Base-by-base conservation (phyloP, 2,113 vertebrate genomes). In the Salvelinus alpinus region DNA sequence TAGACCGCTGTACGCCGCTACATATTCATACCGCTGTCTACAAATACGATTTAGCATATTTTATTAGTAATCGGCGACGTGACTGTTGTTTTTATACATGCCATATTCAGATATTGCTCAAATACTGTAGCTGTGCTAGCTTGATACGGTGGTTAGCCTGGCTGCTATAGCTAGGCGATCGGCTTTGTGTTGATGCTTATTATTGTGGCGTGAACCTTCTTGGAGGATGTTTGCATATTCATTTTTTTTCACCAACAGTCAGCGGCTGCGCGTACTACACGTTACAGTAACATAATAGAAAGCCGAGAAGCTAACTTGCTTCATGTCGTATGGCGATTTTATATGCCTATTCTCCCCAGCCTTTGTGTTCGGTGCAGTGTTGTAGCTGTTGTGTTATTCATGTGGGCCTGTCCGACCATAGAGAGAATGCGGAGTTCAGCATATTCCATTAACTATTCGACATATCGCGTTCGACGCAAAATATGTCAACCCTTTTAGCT, bases 1-100 rank as follows among this genome's bases (percentile, higher is more conserved):
- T 87, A 91, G 75, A 88, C 86, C 80, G 82, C 84, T 71, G 75
- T 83, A 86, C 81, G 88, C 82, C 91, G 91, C 89, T 94, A 92
- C 93, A 94, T 94, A 94, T 94, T 94, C 93, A 94, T 94, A 94
- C 82, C 80, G 72, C 85, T 20, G 82, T 78, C 78, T 80, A 90
- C 86, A 84, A 89, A 92, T 73, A 84, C 85, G 65, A 24, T 79
- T 94, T 94, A 92, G 92, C 93, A 92, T 94, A 94, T 93, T 94
- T 92, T 92, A 93, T 93, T 93, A 93, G 86, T 91, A 90, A 90
- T 92, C 85, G 72, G 77, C 83, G 78, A 86, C 82, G 84, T 75
- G 77, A 22, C 76, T 76, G n/a, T 6, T 77, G 71, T 80, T 79
- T 76, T 29, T 79, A 62, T 82, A 64, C 66, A 3, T 78, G 82